Base-by-base conservation (phyloP, 2,888 invertebrate genomes). In the Epistrophe eligans region DNA sequence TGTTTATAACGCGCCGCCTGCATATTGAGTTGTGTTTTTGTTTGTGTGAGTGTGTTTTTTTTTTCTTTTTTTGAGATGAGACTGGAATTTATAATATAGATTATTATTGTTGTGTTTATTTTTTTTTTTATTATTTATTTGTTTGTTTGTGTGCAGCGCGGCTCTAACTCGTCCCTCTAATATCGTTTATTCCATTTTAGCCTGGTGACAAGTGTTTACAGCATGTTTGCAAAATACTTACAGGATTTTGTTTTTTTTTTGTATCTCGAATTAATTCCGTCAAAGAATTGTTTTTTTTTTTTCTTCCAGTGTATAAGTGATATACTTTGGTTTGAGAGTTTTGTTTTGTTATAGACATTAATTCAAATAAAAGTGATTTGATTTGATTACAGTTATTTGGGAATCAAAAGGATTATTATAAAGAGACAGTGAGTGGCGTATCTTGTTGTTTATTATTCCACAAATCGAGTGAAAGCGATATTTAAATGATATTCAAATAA, bases 201-300 rank as follows among this genome's bases (percentile, higher is more conserved):
- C 62, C 74, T 82, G 77, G 81, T 82, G 82, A 85, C 82, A 85
- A 85, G 82, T 85, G 85, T 85, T 85, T 82, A 85, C 85, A 71
- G 76, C 62, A 77, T 74, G 74, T 81, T 85, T 74, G 40, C 77
- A 50, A 77, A 85, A 77, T 66, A 77, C 77, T 74, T 45, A 74
- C 48, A 64, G 67, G 77, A 77, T 38, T 38, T 48, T 8, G 45
- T n/a, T 4, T 72, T 74, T 66, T 71, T 70, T 38, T 64, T 1
- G 70, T 28, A 57, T 4, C 35, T 8, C 17, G 32, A 58, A 19
- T 66, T 19, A 4, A 19, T 64, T 74, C 19, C 40, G 32, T 45
- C 6, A 15, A 57, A 50, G 19, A 40, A 77, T 66, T 71, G 15
- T 73, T 38, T 55, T 67, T 40, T 48, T 72, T 28, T 32, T 60